Evolutionary conservation across 2,797 vertebrate genomes (phyloP), one percentile per base, ranked within the genome.

Genomic region (Oreochromis mossambicus): DNA sequence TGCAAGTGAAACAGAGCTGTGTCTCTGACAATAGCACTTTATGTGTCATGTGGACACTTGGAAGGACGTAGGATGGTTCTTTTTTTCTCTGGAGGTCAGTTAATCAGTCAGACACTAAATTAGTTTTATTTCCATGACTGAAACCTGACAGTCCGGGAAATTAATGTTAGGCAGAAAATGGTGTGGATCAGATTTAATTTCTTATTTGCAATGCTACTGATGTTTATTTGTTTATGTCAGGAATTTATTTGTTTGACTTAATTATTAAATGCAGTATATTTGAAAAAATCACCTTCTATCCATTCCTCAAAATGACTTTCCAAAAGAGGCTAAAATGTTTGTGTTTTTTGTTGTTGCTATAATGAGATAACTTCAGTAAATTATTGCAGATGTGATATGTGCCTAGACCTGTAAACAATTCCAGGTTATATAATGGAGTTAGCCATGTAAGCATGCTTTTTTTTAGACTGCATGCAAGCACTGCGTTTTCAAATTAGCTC

Each of bases 11-110:
- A 82, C 43, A 84, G 85, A 91, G 89, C 79, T 84, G 32, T 58
- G 78, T 56, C 91, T 94, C 87, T 87, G 83, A 92, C 15, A 86
- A 61, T 38, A 83, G 93, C 93, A 95, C 94, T 95, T 96, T 94
- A 94, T 91, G 85, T 89, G 90, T 86, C 52, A 88, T 79, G 48
- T 77, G 41, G 81, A 87, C 56, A 58, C 79, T 32, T 75, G 77
- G 52, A 90, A 81, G 50, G 52, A 81, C 58, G 41, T 51, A 48
- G 51, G 50, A 24, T 86, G 77, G 84, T 91, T 85, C 83, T 58
- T 84, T 84, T 90, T 54, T 21, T 36, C 32, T 80, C 46, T 88
- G 63, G 80, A 85, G 80, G 79, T 87, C 80, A 81, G 77, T 66
- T 78, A 77, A 88, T 87, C 82, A 80, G 38, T 87, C 36, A 88